Percentiles rank a stretch among this genome's conserved stretches.
These are phyloP conservation scores for Otis tarda DNA, from an alignment of 2,113 vertebrate species.

Conservation along the genomic window DNA sequence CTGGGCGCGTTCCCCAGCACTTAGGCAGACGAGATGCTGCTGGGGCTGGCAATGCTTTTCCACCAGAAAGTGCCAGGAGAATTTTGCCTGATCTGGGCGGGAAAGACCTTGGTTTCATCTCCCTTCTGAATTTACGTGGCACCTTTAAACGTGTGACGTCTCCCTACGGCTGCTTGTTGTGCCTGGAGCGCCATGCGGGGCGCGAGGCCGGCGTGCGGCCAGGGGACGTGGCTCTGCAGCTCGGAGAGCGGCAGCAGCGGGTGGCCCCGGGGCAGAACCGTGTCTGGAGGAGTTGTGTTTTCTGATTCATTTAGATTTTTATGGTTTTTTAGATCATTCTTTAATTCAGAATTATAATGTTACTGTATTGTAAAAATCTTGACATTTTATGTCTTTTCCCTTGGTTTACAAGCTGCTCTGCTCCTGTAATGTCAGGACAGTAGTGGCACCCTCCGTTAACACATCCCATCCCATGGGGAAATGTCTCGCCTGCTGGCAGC, in stretches of 20 bases:
- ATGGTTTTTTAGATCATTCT: not conserved
- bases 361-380: not conserved
- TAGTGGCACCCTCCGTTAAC: not conserved
- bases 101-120: not conserved
- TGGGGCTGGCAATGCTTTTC: not conserved
- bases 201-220: fast-evolving
- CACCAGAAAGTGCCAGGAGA: not conserved
- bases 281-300: not conserved
- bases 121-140: not conserved
- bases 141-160: not conserved
- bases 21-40: not conserved
- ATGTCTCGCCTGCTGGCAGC: fast-evolving
- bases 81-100: not conserved
- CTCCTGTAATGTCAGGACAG: not conserved
- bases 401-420: not conserved
- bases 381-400: not conserved
- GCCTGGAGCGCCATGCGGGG: not conserved
- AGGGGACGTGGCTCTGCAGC: not conserved
- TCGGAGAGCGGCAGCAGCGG: fast-evolving
- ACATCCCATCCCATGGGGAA: not conserved
- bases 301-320: not conserved
- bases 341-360: not conserved
- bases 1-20: fast-evolving
- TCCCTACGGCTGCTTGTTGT: not conserved
- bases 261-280: no score